Evolutionary conservation across 2,888 invertebrate genomes (phyloP), one percentile per base, ranked within the genome.

Genomic region (Bimastos eiseni): DNA sequence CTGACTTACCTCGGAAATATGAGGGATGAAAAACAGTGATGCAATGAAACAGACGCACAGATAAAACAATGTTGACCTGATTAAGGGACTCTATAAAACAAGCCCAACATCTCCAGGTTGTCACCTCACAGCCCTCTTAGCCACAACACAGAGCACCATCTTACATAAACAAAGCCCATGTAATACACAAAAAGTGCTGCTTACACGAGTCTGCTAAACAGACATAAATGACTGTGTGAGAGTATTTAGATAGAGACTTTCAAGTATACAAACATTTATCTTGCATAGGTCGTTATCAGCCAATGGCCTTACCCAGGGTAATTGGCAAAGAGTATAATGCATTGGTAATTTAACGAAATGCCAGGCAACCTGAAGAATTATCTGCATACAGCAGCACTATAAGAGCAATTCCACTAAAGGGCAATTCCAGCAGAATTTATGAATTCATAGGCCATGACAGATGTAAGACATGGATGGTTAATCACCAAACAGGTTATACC

Each of bases 231-330:
- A 8, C 30, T 70, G 70, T 13, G n/a, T 5, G 11, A n/a, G 70
- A 70, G n/a, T n/a, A n/a, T n/a, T 70, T 70, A 70, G 30, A n/a
- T 70, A n/a, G n/a, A n/a, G n/a, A 8, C n/a, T 70, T 17, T 70
- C n/a, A 70, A n/a, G n/a, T n/a, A 70, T 30, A 70, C n/a, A 70
- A 70, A 70, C n/a, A 70, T 70, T 70, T 70, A 70, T n/a, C n/a
- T 17, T 70, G 70, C 70, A 70, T 70, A n/a, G 70, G n/a, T 70
- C 8, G n/a, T n/a, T 70, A n/a, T 70, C 70, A n/a, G 70, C 70
- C 30, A 11, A n/a, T 70, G 1, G 30, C n/a, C 0, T 11, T 11
- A n/a, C 70, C n/a, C 30, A n/a, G 0, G 70, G 30, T 70, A 6
- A 30, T 70, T n/a, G 70, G 70, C n/a, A 8, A 70, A 70, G 30